Conservation (phyloP, 2,888 invertebrate genomes). For the Hemistola chrysoprasaria region DNA sequence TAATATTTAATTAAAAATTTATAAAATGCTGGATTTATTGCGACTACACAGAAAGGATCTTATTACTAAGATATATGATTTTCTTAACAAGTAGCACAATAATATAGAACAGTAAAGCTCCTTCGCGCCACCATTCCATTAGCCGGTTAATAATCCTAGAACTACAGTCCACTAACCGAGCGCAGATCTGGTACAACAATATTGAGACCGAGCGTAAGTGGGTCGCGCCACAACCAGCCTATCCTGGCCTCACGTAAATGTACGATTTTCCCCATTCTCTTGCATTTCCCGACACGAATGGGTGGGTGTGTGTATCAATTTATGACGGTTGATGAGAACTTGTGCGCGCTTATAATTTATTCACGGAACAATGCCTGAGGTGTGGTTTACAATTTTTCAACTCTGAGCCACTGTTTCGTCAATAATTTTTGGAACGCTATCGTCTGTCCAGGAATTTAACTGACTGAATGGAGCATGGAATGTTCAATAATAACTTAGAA, state of each 20-base stretch:
- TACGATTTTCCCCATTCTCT: constrained; percentile 40
- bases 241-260: constrained; percentile 47
- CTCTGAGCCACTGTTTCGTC: constrained; percentile 44
- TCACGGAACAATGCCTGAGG: constrained; percentile 68
- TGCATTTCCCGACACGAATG: constrained; percentile 35
- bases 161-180: constrained; percentile 54
- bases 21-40: no score
- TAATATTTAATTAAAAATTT: no score
- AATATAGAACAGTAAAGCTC: background rate
- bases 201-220: constrained; percentile 66
- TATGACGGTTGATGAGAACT: constrained; percentile 50
- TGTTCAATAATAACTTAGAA: no score
- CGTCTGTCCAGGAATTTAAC: no score
- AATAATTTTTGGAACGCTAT: constrained; percentile 4
- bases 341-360: constrained; percentile 71
- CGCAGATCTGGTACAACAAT: constrained; percentile 68
- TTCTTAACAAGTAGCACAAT: background rate
- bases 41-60: no score
- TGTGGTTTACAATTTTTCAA: constrained; percentile 64
- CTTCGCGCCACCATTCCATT: constrained; percentile 37
- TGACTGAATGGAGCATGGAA: no score
- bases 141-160: constrained; percentile 59
- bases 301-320: constrained; percentile 44
- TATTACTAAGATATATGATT: no score
- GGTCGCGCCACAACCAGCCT: constrained; percentile 57